Conservation (phyloP, 2,888 invertebrate species). For the Ophraella communa region DNA sequence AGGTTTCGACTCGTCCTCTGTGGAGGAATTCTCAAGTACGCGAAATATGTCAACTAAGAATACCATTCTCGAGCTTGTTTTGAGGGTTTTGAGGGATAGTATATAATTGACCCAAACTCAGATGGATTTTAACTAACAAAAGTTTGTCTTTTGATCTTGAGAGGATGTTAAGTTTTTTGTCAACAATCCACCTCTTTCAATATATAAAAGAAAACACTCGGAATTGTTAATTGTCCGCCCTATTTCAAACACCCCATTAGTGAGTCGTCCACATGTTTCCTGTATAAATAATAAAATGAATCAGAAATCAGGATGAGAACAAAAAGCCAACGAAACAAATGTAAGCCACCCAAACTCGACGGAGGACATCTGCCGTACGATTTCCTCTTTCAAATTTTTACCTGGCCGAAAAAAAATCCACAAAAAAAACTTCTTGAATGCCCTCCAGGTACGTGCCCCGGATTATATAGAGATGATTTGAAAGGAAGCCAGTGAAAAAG, state of each 20-base stretch:
- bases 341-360: conserved; percentile 18
- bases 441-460: conserved; percentile 13
- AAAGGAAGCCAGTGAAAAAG: conserved; percentile 7
- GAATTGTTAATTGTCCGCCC: conserved; percentile 20
- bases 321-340: conserved; percentile 21
- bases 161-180: background rate
- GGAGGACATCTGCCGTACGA: conserved; percentile 34
- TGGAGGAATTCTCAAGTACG: no score
- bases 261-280: conserved; percentile 39
- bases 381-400: conserved; percentile 29
- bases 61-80: no score
- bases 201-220: no score
- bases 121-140: background rate
- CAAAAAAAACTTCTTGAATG: conserved; percentile 20
- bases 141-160: background rate
- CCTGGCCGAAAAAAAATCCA: conserved; percentile 27
- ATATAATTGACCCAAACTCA: no score
- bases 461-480: conserved; percentile 2
- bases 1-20: no score
- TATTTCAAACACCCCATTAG: conserved; percentile 4
- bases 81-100: no score
- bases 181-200: background rate
- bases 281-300: conserved; percentile 32
- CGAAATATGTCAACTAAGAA: no score
- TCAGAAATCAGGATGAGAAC: conserved; percentile 33